These are phyloP conservation scores for Jordanella pulchra DNA, from an alignment of 2,797 vertebrate species.

Conservation along the genomic window DNA sequence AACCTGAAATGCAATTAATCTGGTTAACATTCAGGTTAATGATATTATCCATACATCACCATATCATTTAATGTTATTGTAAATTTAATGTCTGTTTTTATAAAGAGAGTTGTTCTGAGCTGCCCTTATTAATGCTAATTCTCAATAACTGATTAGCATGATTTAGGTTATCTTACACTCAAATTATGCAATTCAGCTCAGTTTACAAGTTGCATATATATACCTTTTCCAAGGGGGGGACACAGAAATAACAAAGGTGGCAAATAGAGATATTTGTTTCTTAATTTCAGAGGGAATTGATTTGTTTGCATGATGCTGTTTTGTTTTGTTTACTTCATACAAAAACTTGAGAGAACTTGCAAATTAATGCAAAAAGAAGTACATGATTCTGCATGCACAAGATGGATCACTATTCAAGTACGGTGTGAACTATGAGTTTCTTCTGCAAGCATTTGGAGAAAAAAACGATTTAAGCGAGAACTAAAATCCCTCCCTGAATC, in stretches of 20 bases:
- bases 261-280: constrained; percentile 1
- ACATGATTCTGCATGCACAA: too few species aligned
- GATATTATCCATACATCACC: neutral
- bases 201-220: neutral
- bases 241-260: constrained; percentile 14
- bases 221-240: constrained; percentile 4
- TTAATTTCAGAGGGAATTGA: neutral
- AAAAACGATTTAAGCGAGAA: too few species aligned
- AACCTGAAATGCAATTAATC: neutral
- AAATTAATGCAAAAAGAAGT: neutral
- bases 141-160: neutral
- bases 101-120: neutral
- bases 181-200: neutral
- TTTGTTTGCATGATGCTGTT: neutral
- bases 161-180: neutral
- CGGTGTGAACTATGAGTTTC: too few species aligned
- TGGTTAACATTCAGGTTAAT: neutral
- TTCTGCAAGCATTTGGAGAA: too few species aligned
- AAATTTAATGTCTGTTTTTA: neutral
- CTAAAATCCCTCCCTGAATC: too few species aligned
- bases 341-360: neutral
- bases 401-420: too few species aligned
- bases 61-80: neutral
- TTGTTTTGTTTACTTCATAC: neutral
- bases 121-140: neutral